These are phyloP conservation scores for Embiotoca jacksoni DNA, from an alignment of 2,113 vertebrate species.

Conservation along the genomic window DNA sequence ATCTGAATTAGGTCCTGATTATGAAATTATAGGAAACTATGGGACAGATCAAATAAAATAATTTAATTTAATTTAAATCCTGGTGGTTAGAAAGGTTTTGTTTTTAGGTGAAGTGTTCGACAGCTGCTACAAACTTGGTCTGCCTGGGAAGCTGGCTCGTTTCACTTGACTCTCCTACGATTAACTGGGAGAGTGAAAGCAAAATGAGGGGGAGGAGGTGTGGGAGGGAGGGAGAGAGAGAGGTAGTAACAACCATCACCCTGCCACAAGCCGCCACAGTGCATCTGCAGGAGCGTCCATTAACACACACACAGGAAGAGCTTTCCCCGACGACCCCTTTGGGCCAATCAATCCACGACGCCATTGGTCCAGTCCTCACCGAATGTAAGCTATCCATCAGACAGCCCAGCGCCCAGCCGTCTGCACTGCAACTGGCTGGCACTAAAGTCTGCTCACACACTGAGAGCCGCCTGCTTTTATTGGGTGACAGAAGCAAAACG, in stretches of 20 bases:
- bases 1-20: not conserved
- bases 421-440: slow-evolving; percentile 72
- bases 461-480: slow-evolving; percentile 54
- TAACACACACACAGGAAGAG: slow-evolving; percentile 82
- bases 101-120: slow-evolving; percentile 10
- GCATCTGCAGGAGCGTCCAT: slow-evolving; percentile 77
- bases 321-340: slow-evolving; percentile 75
- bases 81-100: not conserved
- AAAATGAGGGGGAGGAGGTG: slow-evolving; percentile 44
- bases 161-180: slow-evolving; percentile 61
- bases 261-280: slow-evolving; percentile 69
- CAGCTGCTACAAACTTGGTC: slow-evolving; percentile 14
- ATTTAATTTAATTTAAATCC: not conserved
- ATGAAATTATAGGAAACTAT: not conserved
- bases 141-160: slow-evolving; percentile 48
- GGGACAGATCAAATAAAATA: not conserved
- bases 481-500: slow-evolving; percentile 63
- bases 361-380: slow-evolving; percentile 73
- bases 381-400: slow-evolving; percentile 78
- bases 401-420: slow-evolving; percentile 71
- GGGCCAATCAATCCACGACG: slow-evolving; percentile 79
- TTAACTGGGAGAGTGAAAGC: slow-evolving; percentile 70
- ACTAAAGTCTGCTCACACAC: slow-evolving; percentile 66
- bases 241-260: slow-evolving; percentile 62
- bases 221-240: slow-evolving; percentile 11